Base-by-base conservation (phyloP, 2,888 invertebrate genomes). In the Drosophila tripunctata region DNA sequence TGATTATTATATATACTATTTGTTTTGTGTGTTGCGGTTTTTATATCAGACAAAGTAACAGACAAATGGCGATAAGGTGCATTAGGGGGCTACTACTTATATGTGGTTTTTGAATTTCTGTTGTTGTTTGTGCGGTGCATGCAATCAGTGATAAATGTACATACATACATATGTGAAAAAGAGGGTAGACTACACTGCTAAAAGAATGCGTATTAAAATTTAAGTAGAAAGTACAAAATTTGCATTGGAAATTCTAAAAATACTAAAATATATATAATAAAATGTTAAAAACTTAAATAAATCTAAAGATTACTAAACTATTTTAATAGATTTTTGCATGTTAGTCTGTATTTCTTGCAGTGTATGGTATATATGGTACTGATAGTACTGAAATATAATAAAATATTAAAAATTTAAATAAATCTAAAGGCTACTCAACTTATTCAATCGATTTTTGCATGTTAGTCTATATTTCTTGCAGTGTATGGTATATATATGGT, bases 1-100 rank as follows among this genome's bases (percentile, higher is more conserved):
- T 31, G 33, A 33, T n/a, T 21, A 21, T 43, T 52, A 31, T 21
- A 4, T 21, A 4, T 21, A 4, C 3, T 21, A 4, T 21, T 21
- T 21, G 21, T 21, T 62, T 27, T 35, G 17, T 24, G 17, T 40
- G 35, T 22, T 50, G 33, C 10, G 40, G 57, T 54, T 35, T 36
- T 14, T 43, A 48, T 74, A 74, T 68, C 75, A 68, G 50, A 54
- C 75, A 68, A 44, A 54, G 40, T 36, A 14, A 5, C 50, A 47
- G 41, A 55, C 44, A 44, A n/a, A 35, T 31, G 22, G 27, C 50
- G 69, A 69, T 69, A 69, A 69, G 68, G 40, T 74, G 60, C 75
- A 54, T 67, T 74, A 67, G 35, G 48, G 52, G 68, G 43, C 14
- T 67, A 38, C 27, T 36, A n/a, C n/a, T n/a, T n/a, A n/a, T 61